A percentile compares a stretch with the other conserved stretches of the same genome.
Evolutionary conservation across 2,888 invertebrate species (phyloP).

Genomic region (Tipula helvola): DNA sequence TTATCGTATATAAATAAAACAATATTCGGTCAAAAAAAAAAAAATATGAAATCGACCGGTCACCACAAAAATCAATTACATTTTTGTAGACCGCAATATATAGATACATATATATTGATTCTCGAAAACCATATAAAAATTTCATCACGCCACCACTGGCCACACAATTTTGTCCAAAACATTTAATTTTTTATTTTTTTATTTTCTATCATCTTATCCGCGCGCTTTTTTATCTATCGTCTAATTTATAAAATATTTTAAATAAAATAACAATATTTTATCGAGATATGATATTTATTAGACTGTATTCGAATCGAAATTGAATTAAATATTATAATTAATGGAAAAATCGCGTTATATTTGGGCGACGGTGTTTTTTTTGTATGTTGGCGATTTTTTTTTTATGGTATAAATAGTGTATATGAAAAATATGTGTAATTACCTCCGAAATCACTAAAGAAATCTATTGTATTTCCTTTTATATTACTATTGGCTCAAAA

Average conservation of each 20-base stretch:
- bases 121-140: too few relatives aligned
- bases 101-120: too few relatives aligned
- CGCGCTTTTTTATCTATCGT: background rate
- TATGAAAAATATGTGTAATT: background rate
- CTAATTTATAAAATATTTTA: background rate
- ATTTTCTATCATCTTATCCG: background rate
- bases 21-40: background rate
- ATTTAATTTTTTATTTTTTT: background rate
- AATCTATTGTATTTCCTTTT: slow-evolving; percentile 7
- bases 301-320: too few relatives aligned
- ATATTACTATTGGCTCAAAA: background rate
- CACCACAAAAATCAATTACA: background rate
- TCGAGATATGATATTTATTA: background rate
- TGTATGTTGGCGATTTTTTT: background rate
- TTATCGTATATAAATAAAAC: too few relatives aligned
- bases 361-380: background rate
- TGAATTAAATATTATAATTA: background rate
- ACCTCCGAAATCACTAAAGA: background rate
- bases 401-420: background rate
- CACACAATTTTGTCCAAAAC: background rate
- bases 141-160: background rate
- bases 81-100: too few relatives aligned
- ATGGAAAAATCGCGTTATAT: background rate
- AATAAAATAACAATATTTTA: background rate
- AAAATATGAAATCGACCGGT: background rate